These are phyloP conservation scores for Synanceia verrucosa DNA, from an alignment of 2,797 vertebrate genomes.

Conservation along the genomic window DNA sequence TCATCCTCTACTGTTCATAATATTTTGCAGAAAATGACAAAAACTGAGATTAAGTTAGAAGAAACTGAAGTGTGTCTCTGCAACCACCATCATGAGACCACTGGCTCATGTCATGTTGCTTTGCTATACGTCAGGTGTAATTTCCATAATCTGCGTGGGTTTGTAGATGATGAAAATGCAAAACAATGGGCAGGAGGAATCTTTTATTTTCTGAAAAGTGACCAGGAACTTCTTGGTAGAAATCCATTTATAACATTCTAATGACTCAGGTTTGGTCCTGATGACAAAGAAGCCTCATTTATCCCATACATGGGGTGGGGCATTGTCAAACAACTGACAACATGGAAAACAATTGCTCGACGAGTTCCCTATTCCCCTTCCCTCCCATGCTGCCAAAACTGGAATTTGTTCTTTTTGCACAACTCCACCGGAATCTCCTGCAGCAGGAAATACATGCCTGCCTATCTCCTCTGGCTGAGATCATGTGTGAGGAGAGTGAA, in stretches of 20 bases:
- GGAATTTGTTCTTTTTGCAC: slow-evolving; percentile 66
- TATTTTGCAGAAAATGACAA: too few species aligned
- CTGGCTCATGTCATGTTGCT: background rate
- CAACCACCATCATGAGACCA: background rate
- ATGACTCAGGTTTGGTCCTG: slow-evolving; percentile 17
- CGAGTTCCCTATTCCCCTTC: background rate
- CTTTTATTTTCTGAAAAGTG: background rate
- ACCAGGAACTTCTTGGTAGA: background rate
- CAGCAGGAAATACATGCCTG: slow-evolving; percentile 55
- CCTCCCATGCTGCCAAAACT: slow-evolving; percentile 39
- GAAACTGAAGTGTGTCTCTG: background rate
- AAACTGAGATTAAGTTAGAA: too few species aligned
- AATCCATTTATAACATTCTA: too few species aligned
- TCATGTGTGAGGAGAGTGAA: background rate
- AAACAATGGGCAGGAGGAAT: background rate
- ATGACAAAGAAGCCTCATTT: slow-evolving; percentile 11
- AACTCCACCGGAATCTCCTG: slow-evolving; percentile 45
- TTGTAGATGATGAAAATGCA: background rate
- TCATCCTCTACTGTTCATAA: too few species aligned
- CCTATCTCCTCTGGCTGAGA: slow-evolving; percentile 37
- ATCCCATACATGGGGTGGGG: slow-evolving; percentile 45
- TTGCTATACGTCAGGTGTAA: background rate
- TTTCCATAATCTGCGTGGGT: background rate
- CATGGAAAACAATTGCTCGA: slow-evolving; percentile 49
- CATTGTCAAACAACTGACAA: slow-evolving; percentile 48